Evolutionary conservation across 2,113 vertebrate species (phyloP), one percentile per base, ranked within the genome.

Genomic region (Trematomus loennbergii): DNA sequence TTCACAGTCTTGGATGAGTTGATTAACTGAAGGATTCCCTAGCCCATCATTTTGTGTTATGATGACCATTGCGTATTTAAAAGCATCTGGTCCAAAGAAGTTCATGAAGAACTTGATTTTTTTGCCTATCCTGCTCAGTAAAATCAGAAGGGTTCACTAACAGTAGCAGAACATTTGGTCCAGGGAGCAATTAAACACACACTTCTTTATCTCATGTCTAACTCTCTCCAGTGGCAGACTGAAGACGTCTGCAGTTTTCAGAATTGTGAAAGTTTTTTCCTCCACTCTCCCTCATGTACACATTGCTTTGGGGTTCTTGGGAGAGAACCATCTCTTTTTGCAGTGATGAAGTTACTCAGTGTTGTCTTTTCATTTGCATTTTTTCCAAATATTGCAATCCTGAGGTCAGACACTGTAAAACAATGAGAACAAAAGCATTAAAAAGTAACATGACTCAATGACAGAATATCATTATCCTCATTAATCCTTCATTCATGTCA

Each of bases 101-200:
- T 60, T 82, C 43, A 82, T 9, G 63, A 67, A 67, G 0, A 13
- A n/a, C 3, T 36, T 22, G 0, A 86, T 2, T 17, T 8, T 8
- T 80, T 25, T 50, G 3, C 36, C 57, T 64, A 64, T 89, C 63
- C 3, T 22, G 0, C 1, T 78, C 65, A 8, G 22, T 81, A 13
- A 89, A 91, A 1, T 82, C 52, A 2, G 46, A 54, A 17, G 83
- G 78, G 0, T 79, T 79, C 2, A 84, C 74, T 15, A 89, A 16
- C 9, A 89, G 68, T 64, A 91, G 64, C 9, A 89, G 5, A 4
- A 70, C 49, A 50, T 85, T 87, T n/a, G 87, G 89, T n/a, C 82
- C 81, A 3, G 89, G 87, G 25, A 57, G 6, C 84, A 85, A 1
- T 20, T 18, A 16, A 16, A 18, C 0, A 69, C 64, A 8, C 71